phyloP scores from a whole-genome alignment of 2,797 vertebrate genomes.

The Poeciliopsis presidionis region DNA sequence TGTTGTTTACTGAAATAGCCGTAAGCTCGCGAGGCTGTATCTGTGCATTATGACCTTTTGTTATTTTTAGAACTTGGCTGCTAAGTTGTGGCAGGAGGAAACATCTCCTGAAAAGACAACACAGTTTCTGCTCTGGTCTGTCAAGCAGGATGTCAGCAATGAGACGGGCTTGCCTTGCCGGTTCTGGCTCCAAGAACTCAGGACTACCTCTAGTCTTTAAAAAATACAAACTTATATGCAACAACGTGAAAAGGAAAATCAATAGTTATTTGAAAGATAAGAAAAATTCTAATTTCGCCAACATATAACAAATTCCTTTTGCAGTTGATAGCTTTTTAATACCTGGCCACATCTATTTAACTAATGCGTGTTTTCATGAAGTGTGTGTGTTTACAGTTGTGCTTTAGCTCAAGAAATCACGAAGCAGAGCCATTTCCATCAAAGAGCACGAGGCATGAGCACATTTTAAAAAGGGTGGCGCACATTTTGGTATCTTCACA shows the following conservation, averaged over 20 bases:
- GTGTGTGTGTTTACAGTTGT: constrained; percentile 4
- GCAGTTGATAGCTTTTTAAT: not conserved
- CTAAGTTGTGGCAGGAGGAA: not conserved
- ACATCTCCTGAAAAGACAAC: not conserved
- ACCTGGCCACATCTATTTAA: constrained; percentile 8
- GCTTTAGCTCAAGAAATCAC: not conserved
- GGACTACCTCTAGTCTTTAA: not conserved
- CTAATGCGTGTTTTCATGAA: constrained; percentile 3
- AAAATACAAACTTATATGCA: not conserved
- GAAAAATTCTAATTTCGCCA: not conserved
- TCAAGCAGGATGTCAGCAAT: not conserved
- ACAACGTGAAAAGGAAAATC: not conserved
- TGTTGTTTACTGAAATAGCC: not conserved
- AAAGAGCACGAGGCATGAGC: not conserved
- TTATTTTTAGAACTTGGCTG: not conserved
- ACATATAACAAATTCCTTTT: not conserved
- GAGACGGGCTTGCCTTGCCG: not conserved
- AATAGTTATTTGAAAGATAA: not conserved
- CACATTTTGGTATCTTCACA: constrained; percentile 26
- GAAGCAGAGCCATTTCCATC: not conserved
- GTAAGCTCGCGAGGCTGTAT: not conserved
- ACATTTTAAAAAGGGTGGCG: constrained; percentile 29
- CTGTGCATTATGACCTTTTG: not conserved
- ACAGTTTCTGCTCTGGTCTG: not conserved
- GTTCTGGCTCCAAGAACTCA: not conserved